Conservation (phyloP, 1,140 invertebrate species). For the Zaprionus kolodkinae region DNA sequence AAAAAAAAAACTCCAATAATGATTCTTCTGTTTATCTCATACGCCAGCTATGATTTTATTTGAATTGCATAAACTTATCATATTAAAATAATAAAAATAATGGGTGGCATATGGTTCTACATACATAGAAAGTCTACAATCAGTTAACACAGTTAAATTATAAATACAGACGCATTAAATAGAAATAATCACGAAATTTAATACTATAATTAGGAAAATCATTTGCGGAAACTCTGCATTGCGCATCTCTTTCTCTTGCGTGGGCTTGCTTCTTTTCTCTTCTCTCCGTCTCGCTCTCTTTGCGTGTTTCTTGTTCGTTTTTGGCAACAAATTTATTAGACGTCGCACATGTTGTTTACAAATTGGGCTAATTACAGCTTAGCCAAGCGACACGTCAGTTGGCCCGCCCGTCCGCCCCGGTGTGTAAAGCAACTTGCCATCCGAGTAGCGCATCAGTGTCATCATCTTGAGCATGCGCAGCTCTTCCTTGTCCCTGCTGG, state of each 20-base stretch:
- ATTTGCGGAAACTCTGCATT: slow-evolving; percentile 12
- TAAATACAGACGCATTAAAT: slow-evolving; percentile 20
- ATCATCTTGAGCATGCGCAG: slow-evolving; percentile 80
- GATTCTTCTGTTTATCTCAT: background rate
- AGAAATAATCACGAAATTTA: slow-evolving; percentile 50
- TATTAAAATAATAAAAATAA: slow-evolving; percentile 10
- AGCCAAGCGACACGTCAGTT: slow-evolving; percentile 2
- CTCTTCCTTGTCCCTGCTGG: slow-evolving; percentile 62
- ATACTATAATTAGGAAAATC: slow-evolving; percentile 64
- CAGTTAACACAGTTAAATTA: slow-evolving; percentile 35
- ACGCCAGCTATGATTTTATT: slow-evolving; percentile 39
- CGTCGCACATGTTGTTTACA: slow-evolving; percentile 42
- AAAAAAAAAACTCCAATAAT: background rate
- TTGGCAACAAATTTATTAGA: slow-evolving; percentile 12
- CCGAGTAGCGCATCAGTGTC: slow-evolving; percentile 79
- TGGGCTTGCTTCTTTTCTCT: background rate
- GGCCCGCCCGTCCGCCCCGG: slow-evolving; percentile 4
- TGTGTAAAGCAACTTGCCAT: slow-evolving; percentile 62
- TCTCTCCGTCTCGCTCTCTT: slow-evolving; percentile 4
- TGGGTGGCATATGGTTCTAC: background rate
- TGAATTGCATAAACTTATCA: slow-evolving; percentile 41
- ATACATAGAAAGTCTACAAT: slow-evolving; percentile 23
- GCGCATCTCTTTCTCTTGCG: no score
- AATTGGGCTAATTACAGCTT: slow-evolving; percentile 51
- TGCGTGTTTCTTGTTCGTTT: slow-evolving; percentile 9